Percentiles rank a stretch among this genome's conserved stretches.
Conservation (phyloP, 2,113 vertebrate genomes). For the Chitala chitala region DNA sequence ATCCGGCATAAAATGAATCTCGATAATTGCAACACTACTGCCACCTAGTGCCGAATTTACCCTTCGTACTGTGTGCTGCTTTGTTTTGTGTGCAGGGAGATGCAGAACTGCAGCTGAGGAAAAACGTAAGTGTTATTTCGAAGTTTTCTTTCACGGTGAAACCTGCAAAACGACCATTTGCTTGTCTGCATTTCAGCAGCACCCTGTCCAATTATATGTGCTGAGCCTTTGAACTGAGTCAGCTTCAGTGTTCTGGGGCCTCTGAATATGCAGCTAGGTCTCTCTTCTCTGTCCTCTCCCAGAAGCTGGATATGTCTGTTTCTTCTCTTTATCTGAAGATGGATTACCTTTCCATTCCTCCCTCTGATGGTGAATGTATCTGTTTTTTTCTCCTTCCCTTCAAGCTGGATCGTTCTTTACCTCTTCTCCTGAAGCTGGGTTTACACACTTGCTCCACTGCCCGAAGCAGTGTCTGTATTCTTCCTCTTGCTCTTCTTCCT, state of each 20-base stretch:
- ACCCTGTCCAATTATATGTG: not conserved
- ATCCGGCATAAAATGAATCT: not conserved
- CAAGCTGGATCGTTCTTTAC: too few relatives aligned
- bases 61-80: not conserved
- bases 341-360: too few relatives aligned
- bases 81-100: constrained; percentile 57
- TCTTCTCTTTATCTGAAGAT: too few relatives aligned
- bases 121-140: constrained; percentile 61
- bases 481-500: not conserved
- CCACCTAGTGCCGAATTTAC: constrained; percentile 56
- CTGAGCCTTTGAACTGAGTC: too few relatives aligned
- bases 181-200: too few relatives aligned
- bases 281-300: not conserved
- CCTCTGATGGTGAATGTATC: too few relatives aligned
- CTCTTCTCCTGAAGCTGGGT: not conserved
- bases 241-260: too few relatives aligned
- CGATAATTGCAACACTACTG: too few relatives aligned
- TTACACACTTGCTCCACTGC: not conserved
- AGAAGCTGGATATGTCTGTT: too few relatives aligned
- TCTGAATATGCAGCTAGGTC: not conserved
- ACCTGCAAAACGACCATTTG: not conserved
- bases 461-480: not conserved
- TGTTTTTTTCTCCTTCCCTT: too few relatives aligned
- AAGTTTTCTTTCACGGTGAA: not conserved
- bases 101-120: constrained; percentile 56